Percentiles rank a stretch among this genome's conserved stretches.
These are phyloP conservation scores for Atta colombica DNA, from an alignment of 1,140 invertebrate genomes.

Conservation along the genomic window DNA sequence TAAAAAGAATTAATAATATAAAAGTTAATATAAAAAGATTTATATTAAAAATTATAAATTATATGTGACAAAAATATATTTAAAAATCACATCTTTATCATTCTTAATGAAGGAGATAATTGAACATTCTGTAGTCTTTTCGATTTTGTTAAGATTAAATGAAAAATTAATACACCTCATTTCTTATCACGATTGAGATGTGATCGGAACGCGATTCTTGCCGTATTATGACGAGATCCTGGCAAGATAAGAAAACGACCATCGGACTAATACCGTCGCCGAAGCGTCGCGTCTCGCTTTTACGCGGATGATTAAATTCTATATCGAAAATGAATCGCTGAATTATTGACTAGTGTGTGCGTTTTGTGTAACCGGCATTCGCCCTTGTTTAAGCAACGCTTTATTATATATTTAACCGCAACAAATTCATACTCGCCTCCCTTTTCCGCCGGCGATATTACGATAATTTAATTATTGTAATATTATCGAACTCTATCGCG, in stretches of 20 bases:
- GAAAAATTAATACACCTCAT: background rate
- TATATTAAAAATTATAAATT: background rate
- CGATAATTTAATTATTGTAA: conserved; percentile 69
- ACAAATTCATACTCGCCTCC: conserved; percentile 63
- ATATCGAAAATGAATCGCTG: conserved; percentile 62
- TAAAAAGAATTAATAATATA: background rate
- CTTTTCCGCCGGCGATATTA: conserved; percentile 65
- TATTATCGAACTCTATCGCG: conserved; percentile 66
- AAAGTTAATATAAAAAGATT: background rate
- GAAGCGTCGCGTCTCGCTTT: conserved; percentile 26
- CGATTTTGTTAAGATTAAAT: background rate
- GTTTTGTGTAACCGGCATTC: conserved; percentile 63
- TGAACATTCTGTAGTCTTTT: background rate
- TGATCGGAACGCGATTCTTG: background rate
- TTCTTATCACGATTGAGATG: background rate
- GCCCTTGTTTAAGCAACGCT: conserved; percentile 63
- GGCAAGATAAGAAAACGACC: conserved; percentile 1
- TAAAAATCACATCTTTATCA: background rate
- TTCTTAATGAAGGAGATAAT: background rate
- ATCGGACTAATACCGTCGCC: conserved; percentile 1
- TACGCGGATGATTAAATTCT: conserved; percentile 60
- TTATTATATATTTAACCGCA: conserved; percentile 68
- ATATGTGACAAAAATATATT: background rate
- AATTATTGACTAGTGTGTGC: conserved; percentile 55
- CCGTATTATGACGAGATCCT: background rate